Evolutionary conservation across 1,140 invertebrate species (phyloP).

Genomic region (Macrostomum lignano): DNA sequence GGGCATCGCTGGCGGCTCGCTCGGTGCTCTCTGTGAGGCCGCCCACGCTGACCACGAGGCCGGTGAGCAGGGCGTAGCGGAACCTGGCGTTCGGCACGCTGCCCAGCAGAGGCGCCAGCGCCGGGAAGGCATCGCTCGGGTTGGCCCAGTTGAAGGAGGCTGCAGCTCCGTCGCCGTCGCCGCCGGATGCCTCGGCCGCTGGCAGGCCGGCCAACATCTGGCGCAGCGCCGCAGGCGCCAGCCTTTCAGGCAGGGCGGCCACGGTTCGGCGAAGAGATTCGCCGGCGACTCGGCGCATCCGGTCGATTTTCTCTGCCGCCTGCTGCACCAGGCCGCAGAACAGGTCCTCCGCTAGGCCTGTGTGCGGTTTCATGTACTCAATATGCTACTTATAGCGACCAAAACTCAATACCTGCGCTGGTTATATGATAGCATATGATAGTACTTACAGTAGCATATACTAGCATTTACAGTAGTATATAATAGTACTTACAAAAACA

Average conservation of each 20-base stretch:
- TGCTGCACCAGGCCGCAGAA: not conserved
- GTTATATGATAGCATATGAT: too few species aligned
- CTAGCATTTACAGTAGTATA: too few species aligned
- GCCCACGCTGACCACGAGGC: not conserved
- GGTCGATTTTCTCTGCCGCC: conserved; percentile 1
- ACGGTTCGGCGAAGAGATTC: too few species aligned
- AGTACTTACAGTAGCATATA: too few species aligned
- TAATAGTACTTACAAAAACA: too few species aligned
- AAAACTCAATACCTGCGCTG: too few species aligned
- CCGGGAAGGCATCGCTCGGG: not conserved
- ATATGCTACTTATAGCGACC: too few species aligned
- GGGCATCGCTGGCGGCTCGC: not conserved
- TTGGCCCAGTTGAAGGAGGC: not conserved
- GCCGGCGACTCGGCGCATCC: not conserved
- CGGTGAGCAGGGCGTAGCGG: not conserved
- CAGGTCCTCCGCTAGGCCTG: not conserved
- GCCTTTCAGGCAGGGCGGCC: too few species aligned
- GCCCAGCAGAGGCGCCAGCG: not conserved
- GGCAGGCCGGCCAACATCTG: not conserved
- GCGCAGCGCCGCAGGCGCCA: too few species aligned
- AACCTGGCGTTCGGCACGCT: not conserved
- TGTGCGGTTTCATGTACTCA: not conserved
- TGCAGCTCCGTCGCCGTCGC: not conserved
- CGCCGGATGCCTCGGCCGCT: not conserved
- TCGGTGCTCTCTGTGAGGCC: conserved; percentile 1